Evolutionary conservation across 2,113 vertebrate species (phyloP).

Genomic region (Cromileptes altivelis): DNA sequence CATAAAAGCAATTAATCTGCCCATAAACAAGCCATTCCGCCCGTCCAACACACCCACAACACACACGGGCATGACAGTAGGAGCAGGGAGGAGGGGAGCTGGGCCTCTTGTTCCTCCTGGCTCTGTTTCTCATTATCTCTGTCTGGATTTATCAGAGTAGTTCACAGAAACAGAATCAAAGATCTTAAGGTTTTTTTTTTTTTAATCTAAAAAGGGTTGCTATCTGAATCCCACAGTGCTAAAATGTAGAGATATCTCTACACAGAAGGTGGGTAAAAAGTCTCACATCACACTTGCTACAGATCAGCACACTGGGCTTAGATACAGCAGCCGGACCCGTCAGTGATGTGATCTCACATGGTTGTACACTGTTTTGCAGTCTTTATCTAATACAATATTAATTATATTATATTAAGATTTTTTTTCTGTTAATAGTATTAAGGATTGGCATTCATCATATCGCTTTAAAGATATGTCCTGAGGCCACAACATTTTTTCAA

Average conservation of each 20-base stretch:
- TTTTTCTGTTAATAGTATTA: not conserved
- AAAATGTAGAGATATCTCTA: slow-evolving; percentile 24
- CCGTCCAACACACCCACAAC: slow-evolving; percentile 71
- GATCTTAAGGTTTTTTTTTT: slow-evolving; percentile 43
- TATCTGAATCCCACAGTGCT: slow-evolving; percentile 53
- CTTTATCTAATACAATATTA: not conserved
- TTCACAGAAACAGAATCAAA: slow-evolving; percentile 22
- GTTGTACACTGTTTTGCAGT: slow-evolving; percentile 3
- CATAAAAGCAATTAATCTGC: slow-evolving; percentile 82
- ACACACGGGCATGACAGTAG: slow-evolving; percentile 59
- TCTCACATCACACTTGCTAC: slow-evolving; percentile 1
- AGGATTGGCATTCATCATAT: not conserved
- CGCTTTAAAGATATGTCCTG: not conserved
- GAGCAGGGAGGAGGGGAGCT: slow-evolving; percentile 39
- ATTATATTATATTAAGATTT: not conserved
- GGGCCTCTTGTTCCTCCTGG: slow-evolving; percentile 39
- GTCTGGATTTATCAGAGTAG: not conserved
- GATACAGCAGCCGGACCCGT: not conserved
- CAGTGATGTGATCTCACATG: slow-evolving; percentile 19
- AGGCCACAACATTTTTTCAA: not conserved
- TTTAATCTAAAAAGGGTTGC: slow-evolving; percentile 51
- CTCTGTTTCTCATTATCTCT: slow-evolving; percentile 68
- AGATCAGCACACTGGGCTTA: slow-evolving; percentile 34
- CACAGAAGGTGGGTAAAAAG: slow-evolving; percentile 41
- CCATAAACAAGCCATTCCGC: slow-evolving; percentile 79